Percentiles rank a stretch among this genome's conserved stretches.
These are phyloP conservation scores for Potamarius usumacintae DNA, from an alignment of 2,113 vertebrate genomes.

Conservation along the genomic window DNA sequence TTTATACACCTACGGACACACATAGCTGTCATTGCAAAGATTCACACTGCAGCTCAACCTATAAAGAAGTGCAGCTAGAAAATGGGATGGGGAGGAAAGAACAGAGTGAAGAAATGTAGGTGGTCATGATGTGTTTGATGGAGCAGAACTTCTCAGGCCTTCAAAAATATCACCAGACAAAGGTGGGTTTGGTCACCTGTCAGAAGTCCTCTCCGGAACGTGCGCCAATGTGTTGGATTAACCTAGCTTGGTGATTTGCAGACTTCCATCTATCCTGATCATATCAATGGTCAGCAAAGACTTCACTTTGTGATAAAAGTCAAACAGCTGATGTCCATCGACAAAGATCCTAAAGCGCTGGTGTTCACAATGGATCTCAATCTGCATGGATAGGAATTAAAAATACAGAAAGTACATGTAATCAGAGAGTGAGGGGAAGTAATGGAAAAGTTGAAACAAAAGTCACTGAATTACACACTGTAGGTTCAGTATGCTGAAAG, in stretches of 20 bases:
- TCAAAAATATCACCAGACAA: slow-evolving; percentile 32
- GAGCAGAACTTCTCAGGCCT: slow-evolving; percentile 33
- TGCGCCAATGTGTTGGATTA: slow-evolving; percentile 67
- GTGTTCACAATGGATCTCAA: slow-evolving; percentile 98
- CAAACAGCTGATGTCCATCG: slow-evolving; percentile 98
- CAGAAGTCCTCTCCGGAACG: slow-evolving; percentile 57
- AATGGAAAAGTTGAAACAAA: slow-evolving; percentile 17
- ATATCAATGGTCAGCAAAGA: slow-evolving; percentile 90
- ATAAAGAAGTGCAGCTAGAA: slow-evolving; percentile 22
- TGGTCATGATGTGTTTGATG: slow-evolving; percentile 40
- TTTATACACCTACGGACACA: slow-evolving; percentile 42
- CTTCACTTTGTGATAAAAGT: slow-evolving; percentile 98
- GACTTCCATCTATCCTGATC: slow-evolving; percentile 92
- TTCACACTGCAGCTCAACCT: slow-evolving; percentile 41
- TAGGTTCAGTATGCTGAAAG: slow-evolving; percentile 23
- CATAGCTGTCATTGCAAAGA: slow-evolving; percentile 47
- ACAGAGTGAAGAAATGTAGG: slow-evolving; percentile 19
- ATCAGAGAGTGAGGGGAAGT: neutral
- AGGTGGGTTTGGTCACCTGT: slow-evolving; percentile 42
- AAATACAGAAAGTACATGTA: slow-evolving; percentile 14
- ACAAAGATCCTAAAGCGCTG: slow-evolving; percentile 97
- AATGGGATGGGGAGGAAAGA: slow-evolving; percentile 10
- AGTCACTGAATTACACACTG: slow-evolving; percentile 29
- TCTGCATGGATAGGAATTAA: slow-evolving; percentile 67
- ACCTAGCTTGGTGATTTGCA: slow-evolving; percentile 97